Evolutionary conservation across 2,797 vertebrate species (phyloP), one percentile per base, ranked within the genome.

Genomic region (Chloroceryle inda): DNA sequence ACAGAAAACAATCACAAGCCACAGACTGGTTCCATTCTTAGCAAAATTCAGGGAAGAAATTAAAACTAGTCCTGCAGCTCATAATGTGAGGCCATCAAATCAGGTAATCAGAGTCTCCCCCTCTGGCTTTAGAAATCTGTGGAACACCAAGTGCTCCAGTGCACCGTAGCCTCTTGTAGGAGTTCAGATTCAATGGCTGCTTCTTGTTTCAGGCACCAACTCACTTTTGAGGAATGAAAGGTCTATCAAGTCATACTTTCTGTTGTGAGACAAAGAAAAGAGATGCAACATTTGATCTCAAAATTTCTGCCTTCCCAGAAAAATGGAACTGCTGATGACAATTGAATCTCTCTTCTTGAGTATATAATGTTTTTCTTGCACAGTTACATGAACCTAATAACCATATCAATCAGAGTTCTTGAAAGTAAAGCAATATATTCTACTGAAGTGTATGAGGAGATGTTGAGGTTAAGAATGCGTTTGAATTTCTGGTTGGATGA

Each of bases 341-440:
- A 96, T 94, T 95, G 87, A 89, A 81, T 95, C 76, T 94, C 86
- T 87, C 47, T 94, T 92, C 73, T 58, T 75, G 88, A 88, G 95
- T 93, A 75, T 24, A 68, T 89, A 91, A 94, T 94, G 88, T 88
- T 95, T 96, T 94, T 71, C 95, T 95, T 93, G 68, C 86, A 93
- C 92, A 90, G 91, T 86, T 94, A 79, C 93, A 75, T 96, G 92
- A 97, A 95, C 96, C 81, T 95, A 96, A 97, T 96, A 96, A 96
- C 84, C 88, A 95, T 96, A 97, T 97, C 93, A 96, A 95, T 96
- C 94, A 96, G 81, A 61, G 89, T 88, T 94, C 94, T 96, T 95
- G 95, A 96, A 97, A 96, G 90, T 72, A 89, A 84, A 92, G 81
- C 93, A 92, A 74, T 85, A 72, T 88, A 94, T 93, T 96, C 82